Conservation (phyloP, 2,797 vertebrate species). For the Danio choprae region DNA sequence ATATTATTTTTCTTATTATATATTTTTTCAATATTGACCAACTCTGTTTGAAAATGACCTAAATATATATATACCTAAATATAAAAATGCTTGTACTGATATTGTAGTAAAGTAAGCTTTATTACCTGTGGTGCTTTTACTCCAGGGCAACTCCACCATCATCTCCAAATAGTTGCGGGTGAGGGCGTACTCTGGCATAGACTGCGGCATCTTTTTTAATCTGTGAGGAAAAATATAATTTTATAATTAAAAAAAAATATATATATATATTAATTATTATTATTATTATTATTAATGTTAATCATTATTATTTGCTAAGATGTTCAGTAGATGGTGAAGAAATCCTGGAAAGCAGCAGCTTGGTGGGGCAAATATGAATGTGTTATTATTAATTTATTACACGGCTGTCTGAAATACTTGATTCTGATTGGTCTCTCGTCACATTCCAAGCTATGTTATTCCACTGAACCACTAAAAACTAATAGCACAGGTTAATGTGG, state of each 20-base stretch:
- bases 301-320: not conserved
- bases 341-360: not conserved
- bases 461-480: too few relatives aligned
- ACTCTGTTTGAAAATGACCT: too few relatives aligned
- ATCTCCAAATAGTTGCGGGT: constrained; percentile 96
- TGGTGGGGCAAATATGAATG: not conserved
- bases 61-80: not conserved
- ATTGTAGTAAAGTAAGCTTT: not conserved
- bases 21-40: too few relatives aligned
- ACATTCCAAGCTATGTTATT: too few relatives aligned
- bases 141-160: constrained; percentile 98
- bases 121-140: constrained; percentile 91
- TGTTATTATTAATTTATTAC: not conserved
- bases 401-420: too few relatives aligned
- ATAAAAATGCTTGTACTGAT: not conserved
- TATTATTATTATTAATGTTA: too few relatives aligned
- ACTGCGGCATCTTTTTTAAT: constrained; percentile 98
- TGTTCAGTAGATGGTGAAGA: not conserved
- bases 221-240: constrained; percentile 69
- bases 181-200: constrained; percentile 96
- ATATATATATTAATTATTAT: too few relatives aligned
- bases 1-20: too few relatives aligned
- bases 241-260: too few relatives aligned
- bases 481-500: too few relatives aligned
- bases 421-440: too few relatives aligned